Evolutionary conservation across 2,113 vertebrate species (phyloP).

Genomic region (Carlito syrichta): DNA sequence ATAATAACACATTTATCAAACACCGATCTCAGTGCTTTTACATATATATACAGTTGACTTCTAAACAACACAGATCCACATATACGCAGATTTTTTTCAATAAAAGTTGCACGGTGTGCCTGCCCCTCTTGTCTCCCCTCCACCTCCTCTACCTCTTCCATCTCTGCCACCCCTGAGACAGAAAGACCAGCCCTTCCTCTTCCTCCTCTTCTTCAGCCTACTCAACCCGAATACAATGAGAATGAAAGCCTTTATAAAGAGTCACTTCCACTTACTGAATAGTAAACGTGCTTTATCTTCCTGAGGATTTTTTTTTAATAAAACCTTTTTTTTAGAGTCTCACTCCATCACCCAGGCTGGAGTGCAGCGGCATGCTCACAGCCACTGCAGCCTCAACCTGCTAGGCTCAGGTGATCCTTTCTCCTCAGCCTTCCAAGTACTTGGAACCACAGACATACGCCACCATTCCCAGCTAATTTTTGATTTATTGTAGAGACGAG

Average conservation of each 20-base stretch:
- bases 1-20: too few species aligned
- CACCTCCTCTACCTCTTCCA: background rate
- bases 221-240: background rate
- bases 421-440: too few species aligned
- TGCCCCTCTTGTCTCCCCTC: background rate
- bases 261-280: background rate
- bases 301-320: background rate
- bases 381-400: too few species aligned
- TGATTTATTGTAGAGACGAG: too few species aligned
- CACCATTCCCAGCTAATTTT: too few species aligned
- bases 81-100: background rate
- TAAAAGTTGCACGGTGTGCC: background rate
- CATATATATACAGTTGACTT: background rate
- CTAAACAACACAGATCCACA: background rate
- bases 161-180: background rate
- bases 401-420: too few species aligned
- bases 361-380: too few species aligned
- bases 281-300: background rate
- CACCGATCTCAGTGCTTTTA: fast-evolving
- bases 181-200: background rate
- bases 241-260: background rate
- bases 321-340: too few species aligned
- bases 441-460: too few species aligned
- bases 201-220: background rate
- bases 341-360: too few species aligned